Percentiles rank a stretch among this genome's conserved stretches.
phyloP scores from a whole-genome alignment of 2,797 vertebrate genomes.

The Myiothlypis coronata region DNA sequence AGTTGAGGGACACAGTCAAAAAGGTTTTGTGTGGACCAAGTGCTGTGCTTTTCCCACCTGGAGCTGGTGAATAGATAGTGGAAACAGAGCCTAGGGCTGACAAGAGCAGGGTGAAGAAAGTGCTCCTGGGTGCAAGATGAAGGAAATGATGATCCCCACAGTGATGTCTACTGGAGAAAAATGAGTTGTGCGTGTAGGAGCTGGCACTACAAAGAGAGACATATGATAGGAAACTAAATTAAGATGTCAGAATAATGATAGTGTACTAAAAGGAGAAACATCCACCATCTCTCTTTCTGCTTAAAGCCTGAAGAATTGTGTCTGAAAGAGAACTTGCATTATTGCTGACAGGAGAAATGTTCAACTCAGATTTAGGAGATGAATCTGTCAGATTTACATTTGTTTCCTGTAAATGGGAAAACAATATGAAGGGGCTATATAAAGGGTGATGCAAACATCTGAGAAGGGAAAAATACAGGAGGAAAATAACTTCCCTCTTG shows the following conservation, averaged over 20 bases:
- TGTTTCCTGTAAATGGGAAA: slow-evolving; percentile 1
- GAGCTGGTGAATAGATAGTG: not conserved
- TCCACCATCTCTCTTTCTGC: not conserved
- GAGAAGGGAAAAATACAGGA: not conserved
- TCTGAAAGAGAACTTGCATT: not conserved
- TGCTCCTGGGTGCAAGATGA: not conserved
- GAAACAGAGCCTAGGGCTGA: not conserved
- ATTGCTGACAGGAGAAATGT: not conserved
- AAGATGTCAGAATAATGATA: not conserved
- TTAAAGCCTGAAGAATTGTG: not conserved
- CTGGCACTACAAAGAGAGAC: not conserved
- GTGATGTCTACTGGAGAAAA: not conserved
- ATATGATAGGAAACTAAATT: not conserved
- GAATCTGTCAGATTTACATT: not conserved
- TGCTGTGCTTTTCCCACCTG: not conserved
- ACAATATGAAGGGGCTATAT: not conserved
- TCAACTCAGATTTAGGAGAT: not conserved
- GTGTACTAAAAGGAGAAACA: not conserved
- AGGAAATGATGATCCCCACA: not conserved
- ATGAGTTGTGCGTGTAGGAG: not conserved
- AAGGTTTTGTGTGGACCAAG: not conserved
- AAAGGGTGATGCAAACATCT: not conserved
- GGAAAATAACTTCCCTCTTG: not conserved
- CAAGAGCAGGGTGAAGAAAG: accelerated
- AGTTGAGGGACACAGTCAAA: not conserved